phyloP scores from a whole-genome alignment of 2,113 vertebrate species.

The Vanacampus margaritifer region DNA sequence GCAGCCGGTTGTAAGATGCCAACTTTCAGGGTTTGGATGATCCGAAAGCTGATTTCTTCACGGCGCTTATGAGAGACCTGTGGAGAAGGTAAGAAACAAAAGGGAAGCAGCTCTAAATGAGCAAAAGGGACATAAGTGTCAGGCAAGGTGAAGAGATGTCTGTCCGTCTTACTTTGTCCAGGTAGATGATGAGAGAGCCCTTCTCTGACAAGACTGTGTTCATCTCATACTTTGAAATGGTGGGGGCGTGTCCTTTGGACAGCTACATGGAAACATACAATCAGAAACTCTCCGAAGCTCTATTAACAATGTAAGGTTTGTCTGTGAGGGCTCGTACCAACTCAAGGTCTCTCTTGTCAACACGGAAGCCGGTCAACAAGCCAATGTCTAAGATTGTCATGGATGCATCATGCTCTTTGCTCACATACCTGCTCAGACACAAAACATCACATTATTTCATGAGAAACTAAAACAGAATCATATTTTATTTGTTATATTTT shows the following conservation, averaged over 20 bases:
- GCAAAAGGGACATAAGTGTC: slow-evolving; percentile 5
- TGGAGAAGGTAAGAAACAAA: not conserved
- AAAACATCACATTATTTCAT: slow-evolving; percentile 1
- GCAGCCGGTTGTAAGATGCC: slow-evolving; percentile 76
- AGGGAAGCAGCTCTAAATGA: not conserved
- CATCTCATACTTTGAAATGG: slow-evolving; percentile 77
- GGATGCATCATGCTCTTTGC: slow-evolving; percentile 41
- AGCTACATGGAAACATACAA: slow-evolving; percentile 59
- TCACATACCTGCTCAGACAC: slow-evolving; percentile 40
- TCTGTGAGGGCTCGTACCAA: slow-evolving; percentile 40
- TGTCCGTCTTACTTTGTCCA: slow-evolving; percentile 74
- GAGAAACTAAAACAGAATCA: not conserved
- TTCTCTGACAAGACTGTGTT: slow-evolving; percentile 57
- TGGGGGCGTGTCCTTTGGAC: slow-evolving; percentile 62
- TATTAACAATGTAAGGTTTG: not conserved
- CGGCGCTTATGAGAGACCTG: slow-evolving; percentile 58
- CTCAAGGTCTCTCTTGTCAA: slow-evolving; percentile 62
- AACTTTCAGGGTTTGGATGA: slow-evolving; percentile 68
- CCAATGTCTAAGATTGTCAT: slow-evolving; percentile 76
- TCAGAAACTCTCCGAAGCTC: not conserved
- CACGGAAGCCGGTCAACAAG: slow-evolving; percentile 71
- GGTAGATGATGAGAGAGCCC: slow-evolving; percentile 82
- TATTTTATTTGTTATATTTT: not conserved
- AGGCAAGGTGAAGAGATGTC: not conserved
- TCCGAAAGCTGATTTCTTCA: slow-evolving; percentile 68